Conservation (phyloP, 2,888 invertebrate genomes). For the Cataglyphis altisquamis region DNA sequence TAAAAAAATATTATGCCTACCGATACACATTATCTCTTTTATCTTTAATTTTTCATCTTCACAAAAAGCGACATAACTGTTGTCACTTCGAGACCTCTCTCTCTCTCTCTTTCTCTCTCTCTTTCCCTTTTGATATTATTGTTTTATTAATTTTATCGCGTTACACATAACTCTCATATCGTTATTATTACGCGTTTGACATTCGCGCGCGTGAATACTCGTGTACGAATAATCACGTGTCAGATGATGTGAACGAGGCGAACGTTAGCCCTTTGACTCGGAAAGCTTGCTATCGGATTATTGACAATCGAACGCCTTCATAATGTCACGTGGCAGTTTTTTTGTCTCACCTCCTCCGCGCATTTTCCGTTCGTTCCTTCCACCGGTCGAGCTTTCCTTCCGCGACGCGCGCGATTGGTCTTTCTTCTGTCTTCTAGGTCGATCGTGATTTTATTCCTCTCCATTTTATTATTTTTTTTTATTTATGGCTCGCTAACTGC, state of each 20-base stretch:
- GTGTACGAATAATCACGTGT: constrained; percentile 16
- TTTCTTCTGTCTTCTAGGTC: constrained; percentile 14
- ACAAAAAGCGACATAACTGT: not conserved
- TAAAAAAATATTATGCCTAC: not conserved
- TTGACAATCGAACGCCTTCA: constrained; percentile 48
- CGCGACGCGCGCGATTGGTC: not conserved
- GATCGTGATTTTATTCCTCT: constrained; percentile 40
- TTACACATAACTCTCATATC: not conserved
- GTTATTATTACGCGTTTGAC: constrained; percentile 12
- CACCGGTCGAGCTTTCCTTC: constrained; percentile 13
- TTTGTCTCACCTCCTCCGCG: constrained; percentile 23
- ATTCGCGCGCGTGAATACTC: not conserved
- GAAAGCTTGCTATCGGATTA: constrained; percentile 38
- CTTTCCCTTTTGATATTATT: not conserved
- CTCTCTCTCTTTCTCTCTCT: not conserved
- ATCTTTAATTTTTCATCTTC: not conserved
- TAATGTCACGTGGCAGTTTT: constrained; percentile 50
- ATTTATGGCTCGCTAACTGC: constrained; percentile 11
- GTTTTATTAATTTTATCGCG: not conserved
- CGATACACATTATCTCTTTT: not conserved
- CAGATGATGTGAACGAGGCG: constrained; percentile 9
- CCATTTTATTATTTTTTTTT: constrained; percentile 29
- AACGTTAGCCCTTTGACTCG: constrained; percentile 39
- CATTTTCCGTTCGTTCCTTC: constrained; percentile 38
- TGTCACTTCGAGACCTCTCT: not conserved